Evolutionary conservation across 2,797 vertebrate species (phyloP).

Genomic region (Eutrigla gurnardus): DNA sequence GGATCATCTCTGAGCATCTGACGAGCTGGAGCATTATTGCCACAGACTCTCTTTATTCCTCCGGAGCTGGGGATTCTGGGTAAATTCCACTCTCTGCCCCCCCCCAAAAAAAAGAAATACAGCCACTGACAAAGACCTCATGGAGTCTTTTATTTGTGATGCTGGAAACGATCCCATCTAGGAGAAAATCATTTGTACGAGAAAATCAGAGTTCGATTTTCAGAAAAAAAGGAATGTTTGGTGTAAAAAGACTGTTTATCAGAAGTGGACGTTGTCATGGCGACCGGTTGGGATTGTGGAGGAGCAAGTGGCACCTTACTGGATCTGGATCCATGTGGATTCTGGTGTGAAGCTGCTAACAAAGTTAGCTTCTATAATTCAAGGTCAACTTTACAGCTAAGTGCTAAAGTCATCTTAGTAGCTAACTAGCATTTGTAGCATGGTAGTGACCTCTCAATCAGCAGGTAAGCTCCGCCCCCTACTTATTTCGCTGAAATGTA

Average conservation of each 20-base stretch:
- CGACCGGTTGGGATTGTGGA: too few species aligned
- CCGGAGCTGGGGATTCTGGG: conserved; percentile 67
- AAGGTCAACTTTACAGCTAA: too few species aligned
- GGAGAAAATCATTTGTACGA: not conserved
- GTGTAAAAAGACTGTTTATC: too few species aligned
- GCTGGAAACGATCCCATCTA: conserved; percentile 18
- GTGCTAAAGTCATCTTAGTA: too few species aligned
- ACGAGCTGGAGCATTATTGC: conserved; percentile 75
- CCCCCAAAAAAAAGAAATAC: conserved; percentile 47
- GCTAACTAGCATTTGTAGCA: too few species aligned
- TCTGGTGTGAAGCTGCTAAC: too few species aligned
- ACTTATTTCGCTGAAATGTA: not conserved
- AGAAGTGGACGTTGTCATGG: too few species aligned
- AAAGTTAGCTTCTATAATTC: too few species aligned
- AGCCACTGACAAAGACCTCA: conserved; percentile 40
- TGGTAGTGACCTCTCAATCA: too few species aligned
- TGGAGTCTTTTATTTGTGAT: conserved; percentile 13
- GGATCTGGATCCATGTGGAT: too few species aligned
- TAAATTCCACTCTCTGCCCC: conserved; percentile 56
- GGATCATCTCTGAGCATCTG: conserved; percentile 80
- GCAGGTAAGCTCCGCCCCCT: too few species aligned
- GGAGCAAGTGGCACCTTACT: too few species aligned
- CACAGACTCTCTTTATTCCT: conserved; percentile 71
- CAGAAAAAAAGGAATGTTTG: not conserved
- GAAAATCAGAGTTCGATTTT: not conserved